Evolutionary conservation across 2,888 invertebrate genomes (phyloP).

Genomic region (Dynastes maya): DNA sequence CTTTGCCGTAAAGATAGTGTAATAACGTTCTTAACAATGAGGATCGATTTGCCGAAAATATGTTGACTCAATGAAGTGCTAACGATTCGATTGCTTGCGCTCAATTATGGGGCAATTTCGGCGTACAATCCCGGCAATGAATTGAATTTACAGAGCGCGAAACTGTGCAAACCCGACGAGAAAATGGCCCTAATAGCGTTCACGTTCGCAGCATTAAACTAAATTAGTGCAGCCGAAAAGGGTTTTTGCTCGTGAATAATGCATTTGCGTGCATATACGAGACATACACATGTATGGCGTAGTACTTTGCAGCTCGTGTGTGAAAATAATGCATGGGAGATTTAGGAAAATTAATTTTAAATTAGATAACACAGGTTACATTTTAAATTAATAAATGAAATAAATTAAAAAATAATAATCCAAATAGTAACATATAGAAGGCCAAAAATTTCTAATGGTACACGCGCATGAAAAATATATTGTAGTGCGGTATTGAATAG

Average conservation of each 20-base stretch:
- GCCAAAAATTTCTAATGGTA: too few relatives aligned
- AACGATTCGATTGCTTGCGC: background rate
- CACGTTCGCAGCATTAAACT: constrained; percentile 1
- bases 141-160: constrained; percentile 15
- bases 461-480: too few relatives aligned
- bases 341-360: too few relatives aligned
- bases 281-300: too few relatives aligned
- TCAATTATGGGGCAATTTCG: constrained; percentile 1
- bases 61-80: constrained; percentile 20
- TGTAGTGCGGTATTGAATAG: too few relatives aligned
- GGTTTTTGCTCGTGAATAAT: background rate
- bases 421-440: too few relatives aligned
- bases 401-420: too few relatives aligned
- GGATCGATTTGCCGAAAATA: constrained; percentile 2
- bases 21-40: background rate
- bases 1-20: background rate
- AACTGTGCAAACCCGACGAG: constrained; percentile 15
- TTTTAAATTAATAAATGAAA: too few relatives aligned
- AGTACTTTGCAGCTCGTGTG: too few relatives aligned
- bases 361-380: too few relatives aligned
- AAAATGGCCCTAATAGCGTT: background rate
- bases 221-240: background rate
- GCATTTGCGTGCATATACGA: too few relatives aligned
- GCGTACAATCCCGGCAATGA: constrained; percentile 2
- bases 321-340: too few relatives aligned